These are phyloP conservation scores for Otocyon megalotis DNA, from an alignment of 2,113 vertebrate species.

Conservation along the genomic window DNA sequence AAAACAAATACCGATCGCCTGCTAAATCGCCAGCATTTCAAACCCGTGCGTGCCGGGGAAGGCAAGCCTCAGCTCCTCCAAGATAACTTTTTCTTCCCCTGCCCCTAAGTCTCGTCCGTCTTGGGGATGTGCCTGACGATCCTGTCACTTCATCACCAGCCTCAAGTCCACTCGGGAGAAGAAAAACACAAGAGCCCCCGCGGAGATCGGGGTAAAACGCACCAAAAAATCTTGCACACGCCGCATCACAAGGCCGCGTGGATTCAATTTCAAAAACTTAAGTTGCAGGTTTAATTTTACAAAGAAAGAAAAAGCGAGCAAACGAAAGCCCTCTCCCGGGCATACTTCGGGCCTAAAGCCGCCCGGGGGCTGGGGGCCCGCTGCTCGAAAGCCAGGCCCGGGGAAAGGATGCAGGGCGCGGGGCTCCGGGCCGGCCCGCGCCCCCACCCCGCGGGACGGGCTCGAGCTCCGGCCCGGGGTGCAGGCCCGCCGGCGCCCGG, in stretches of 20 bases:
- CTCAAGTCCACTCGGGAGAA: not conserved
- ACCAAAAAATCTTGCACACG: not conserved
- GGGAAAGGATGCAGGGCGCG: not conserved
- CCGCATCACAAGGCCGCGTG: slow-evolving; percentile 37
- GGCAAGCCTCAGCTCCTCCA: not conserved
- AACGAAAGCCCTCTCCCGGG: not conserved
- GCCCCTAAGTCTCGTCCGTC: not conserved
- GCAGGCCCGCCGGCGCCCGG: not conserved
- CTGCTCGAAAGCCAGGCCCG: not conserved
- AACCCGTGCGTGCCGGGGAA: not conserved
- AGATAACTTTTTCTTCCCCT: not conserved
- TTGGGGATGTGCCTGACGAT: not conserved
- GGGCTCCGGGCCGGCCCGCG: not conserved
- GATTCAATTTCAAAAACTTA: slow-evolving; percentile 57
- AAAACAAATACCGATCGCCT: not conserved
- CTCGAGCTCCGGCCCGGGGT: not conserved
- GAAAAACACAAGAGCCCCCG: not conserved
- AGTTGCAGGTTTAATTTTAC: not conserved
- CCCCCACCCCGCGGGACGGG: not conserved
- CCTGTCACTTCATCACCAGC: slow-evolving; percentile 45
- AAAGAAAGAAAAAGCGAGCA: not conserved
- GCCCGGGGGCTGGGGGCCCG: not conserved
- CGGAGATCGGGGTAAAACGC: not conserved
- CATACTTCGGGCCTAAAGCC: not conserved
- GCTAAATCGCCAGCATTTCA: not conserved